Percentiles rank a stretch among this genome's conserved stretches.
Evolutionary conservation across 2,797 vertebrate species (phyloP).

Genomic region (Acomys russatus): DNA sequence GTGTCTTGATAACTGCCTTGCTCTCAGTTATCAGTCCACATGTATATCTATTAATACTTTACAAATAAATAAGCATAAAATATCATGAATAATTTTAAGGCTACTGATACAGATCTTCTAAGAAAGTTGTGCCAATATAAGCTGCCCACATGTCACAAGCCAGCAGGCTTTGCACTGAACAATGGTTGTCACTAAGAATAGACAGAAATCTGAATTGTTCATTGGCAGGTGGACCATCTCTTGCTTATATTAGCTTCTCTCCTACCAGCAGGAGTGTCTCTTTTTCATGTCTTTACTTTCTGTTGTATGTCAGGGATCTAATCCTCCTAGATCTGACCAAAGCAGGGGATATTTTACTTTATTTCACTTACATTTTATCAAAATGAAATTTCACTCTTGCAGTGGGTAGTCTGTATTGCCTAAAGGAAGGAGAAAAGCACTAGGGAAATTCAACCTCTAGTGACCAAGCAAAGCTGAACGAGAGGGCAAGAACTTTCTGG

Average conservation of each 20-base stretch:
- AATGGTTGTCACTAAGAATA: fast-evolving
- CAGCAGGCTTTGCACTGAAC: neutral
- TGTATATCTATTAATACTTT: neutral
- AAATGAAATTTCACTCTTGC: neutral
- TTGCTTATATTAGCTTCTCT: no score
- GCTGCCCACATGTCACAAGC: neutral
- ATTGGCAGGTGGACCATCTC: neutral
- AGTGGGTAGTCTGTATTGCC: neutral
- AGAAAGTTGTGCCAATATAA: neutral
- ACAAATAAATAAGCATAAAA: neutral
- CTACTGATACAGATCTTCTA: neutral
- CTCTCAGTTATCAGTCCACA: neutral
- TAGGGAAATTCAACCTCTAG: neutral
- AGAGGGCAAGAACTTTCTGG: neutral
- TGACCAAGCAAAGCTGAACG: neutral
- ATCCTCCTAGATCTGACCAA: no score
- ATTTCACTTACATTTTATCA: neutral
- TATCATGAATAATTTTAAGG: neutral
- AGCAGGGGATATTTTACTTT: neutral
- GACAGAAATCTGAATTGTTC: neutral
- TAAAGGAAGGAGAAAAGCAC: neutral
- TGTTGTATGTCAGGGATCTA: neutral
- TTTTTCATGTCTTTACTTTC: neutral
- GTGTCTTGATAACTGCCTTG: neutral
- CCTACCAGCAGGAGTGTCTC: neutral